These are phyloP conservation scores for Cryptoblepharus egeriae DNA, from an alignment of 2,797 vertebrate genomes.

Conservation along the genomic window DNA sequence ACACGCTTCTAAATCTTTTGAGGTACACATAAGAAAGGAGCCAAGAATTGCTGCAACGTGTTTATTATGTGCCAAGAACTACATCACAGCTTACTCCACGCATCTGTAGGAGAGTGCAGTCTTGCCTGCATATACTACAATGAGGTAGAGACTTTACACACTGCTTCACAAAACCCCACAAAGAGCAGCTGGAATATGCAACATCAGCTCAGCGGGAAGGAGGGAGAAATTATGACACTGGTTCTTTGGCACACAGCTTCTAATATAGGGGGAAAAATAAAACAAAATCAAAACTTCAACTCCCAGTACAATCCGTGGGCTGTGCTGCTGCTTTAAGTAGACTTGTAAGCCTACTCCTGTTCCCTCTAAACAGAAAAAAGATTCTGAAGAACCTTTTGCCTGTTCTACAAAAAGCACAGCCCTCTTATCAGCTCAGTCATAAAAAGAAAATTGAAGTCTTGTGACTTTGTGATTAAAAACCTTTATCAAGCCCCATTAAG, in stretches of 20 bases:
- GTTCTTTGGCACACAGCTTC: constrained; percentile 98
- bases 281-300: constrained; percentile 80
- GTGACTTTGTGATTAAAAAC: constrained; percentile 96
- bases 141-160: constrained; percentile 99
- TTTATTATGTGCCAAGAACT: constrained; percentile 98
- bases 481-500: constrained; percentile 89
- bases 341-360: constrained; percentile 61
- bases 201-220: constrained; percentile 90
- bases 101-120: constrained; percentile 92
- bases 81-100: constrained; percentile 94
- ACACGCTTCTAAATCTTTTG: background rate
- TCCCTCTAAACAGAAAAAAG: constrained; percentile 78
- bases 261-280: constrained; percentile 81
- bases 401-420: constrained; percentile 76
- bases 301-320: constrained; percentile 88
- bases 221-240: constrained; percentile 80
- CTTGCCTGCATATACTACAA: constrained; percentile 97
- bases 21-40: constrained; percentile 2
- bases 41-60: constrained; percentile 94
- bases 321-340: constrained; percentile 77
- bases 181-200: constrained; percentile 95
- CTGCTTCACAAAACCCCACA: constrained; percentile 88
- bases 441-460: constrained; percentile 84
- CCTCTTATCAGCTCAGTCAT: constrained; percentile 85
- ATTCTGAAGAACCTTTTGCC: constrained; percentile 77